A percentile compares a stretch with the other conserved stretches of the same genome.
These are phyloP conservation scores for Zaprionus ornatus DNA, from an alignment of 1,140 invertebrate species.

Conservation along the genomic window DNA sequence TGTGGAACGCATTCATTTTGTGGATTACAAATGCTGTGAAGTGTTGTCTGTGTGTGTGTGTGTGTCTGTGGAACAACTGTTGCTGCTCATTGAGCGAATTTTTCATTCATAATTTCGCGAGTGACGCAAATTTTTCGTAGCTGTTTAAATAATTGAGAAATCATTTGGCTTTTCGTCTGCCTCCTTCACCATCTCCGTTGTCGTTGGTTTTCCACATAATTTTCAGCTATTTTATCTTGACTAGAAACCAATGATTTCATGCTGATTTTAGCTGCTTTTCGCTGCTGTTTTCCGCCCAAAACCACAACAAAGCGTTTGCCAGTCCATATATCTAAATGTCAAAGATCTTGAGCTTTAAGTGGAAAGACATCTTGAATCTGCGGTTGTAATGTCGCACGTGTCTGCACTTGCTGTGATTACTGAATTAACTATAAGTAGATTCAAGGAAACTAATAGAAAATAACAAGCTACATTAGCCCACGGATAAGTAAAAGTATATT, in stretches of 20 bases:
- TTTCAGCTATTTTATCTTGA: background rate
- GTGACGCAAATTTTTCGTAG: constrained; percentile 7
- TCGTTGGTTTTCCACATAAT: background rate
- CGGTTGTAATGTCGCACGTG: background rate
- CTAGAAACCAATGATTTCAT: background rate
- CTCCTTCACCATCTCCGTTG: background rate
- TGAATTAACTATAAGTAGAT: background rate
- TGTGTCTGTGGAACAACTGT: constrained; percentile 35
- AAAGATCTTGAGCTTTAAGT: background rate
- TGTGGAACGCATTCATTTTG: constrained; percentile 15
- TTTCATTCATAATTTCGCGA: constrained; percentile 52
- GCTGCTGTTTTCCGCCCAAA: background rate
- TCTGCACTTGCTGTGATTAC: background rate
- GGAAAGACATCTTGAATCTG: background rate
- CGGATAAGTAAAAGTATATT: no score
- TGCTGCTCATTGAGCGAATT: constrained; percentile 33
- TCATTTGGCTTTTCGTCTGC: background rate
- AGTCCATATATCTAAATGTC: background rate
- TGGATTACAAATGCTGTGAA: background rate
- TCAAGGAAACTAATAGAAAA: background rate
- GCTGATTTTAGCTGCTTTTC: constrained; percentile 1
- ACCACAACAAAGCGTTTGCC: constrained; percentile 25
- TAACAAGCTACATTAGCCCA: background rate
- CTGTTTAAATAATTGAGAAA: constrained; percentile 20
- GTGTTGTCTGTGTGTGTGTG: background rate